Evolutionary conservation across 2,113 vertebrate genomes (phyloP), one percentile per base, ranked within the genome.

Genomic region (Scolopax mira): DNA sequence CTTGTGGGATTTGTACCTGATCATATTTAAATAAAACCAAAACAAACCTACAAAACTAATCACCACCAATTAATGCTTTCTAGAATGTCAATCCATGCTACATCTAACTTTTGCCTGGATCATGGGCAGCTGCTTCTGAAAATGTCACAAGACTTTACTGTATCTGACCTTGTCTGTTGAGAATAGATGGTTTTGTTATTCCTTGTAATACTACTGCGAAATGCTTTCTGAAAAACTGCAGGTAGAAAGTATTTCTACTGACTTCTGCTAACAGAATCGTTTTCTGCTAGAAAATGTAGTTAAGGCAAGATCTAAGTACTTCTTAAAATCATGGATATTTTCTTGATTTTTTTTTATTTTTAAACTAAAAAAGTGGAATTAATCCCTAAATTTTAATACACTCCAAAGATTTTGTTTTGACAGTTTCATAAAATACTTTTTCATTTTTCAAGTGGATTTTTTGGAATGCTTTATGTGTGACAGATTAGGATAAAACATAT

Each of bases 261-360:
- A 49, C 13, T 78, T 88, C 13, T 48, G 15, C 6, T 66, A n/a
- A 44, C 0, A 1, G 64, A 78, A 44, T 13, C 4, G 0, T 48
- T 85, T 90, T 52, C 33, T 66, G 41, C 5, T 8, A n/a, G 35
- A 55, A 0, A 42, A 65, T 19, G 4, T 4, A 19, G 13, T 85
- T 81, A 48, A 44, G 17, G 18, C 11, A 73, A 58, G 8, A 28
- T 67, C 13, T 39, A 51, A 51, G 9, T 49, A 14, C 2, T 39
- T 37, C 37, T 48, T 6, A 35, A 48, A 79, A 28, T 71, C 7
- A 23, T 3, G 1, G 0, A 0, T 16, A 21, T 46, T 83, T 66
- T 64, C 13, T 22, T 61, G 18, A 7, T 17, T 39, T 71, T 35
- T 49, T 66, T 48, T 51, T 11, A 2, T 42, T 67, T 54, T 37